phyloP scores from a whole-genome alignment of 2,797 vertebrate species.

The Gymnothorax reevesii region DNA sequence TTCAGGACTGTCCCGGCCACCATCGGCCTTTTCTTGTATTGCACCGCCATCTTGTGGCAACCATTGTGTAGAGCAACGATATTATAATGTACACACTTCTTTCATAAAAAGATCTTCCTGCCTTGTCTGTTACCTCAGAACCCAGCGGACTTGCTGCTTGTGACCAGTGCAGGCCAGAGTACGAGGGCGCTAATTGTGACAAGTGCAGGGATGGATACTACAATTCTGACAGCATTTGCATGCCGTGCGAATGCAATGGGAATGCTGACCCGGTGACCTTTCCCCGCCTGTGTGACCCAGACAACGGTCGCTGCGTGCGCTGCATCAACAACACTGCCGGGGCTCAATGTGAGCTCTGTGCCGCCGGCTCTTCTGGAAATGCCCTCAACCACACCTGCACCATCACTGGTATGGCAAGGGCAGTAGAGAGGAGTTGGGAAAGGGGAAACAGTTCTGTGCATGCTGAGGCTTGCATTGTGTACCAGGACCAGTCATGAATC shows the following conservation, averaged over 20 bases:
- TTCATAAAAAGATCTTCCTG: neutral
- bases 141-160: slow-evolving; percentile 66
- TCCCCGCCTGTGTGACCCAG: slow-evolving; percentile 73
- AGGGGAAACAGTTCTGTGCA: neutral
- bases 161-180: slow-evolving; percentile 76
- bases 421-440: neutral
- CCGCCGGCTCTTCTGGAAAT: slow-evolving; percentile 73
- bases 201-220: slow-evolving; percentile 79
- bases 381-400: slow-evolving; percentile 78
- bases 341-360: slow-evolving; percentile 78
- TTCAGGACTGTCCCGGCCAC: neutral
- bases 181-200: slow-evolving; percentile 76
- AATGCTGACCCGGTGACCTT: slow-evolving; percentile 77
- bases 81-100: neutral
- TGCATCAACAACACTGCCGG: slow-evolving; percentile 84
- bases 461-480: neutral
- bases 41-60: slow-evolving; percentile 27
- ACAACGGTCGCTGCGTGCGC: slow-evolving; percentile 80
- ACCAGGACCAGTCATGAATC: neutral
- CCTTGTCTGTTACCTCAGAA: slow-evolving; percentile 70
- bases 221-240: slow-evolving; percentile 76
- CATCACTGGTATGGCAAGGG: slow-evolving; percentile 69
- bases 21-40: neutral
- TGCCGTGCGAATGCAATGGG: slow-evolving; percentile 80
- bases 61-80: neutral